Evolutionary conservation across 2,113 vertebrate genomes (phyloP).

Genomic region (Pangasianodon gigas): DNA sequence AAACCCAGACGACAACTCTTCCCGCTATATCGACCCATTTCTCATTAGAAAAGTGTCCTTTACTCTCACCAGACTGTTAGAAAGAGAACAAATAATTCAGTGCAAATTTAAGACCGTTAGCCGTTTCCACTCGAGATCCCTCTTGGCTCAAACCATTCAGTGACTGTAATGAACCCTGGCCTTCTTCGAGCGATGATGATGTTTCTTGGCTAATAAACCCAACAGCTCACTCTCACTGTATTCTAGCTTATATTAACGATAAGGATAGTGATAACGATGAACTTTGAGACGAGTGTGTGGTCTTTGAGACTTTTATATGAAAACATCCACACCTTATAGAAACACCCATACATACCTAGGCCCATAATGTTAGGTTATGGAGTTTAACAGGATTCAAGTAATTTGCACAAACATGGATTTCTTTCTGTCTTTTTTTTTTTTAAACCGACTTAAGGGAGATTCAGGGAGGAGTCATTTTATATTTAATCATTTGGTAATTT

Average conservation of each 20-base stretch:
- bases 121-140: not conserved
- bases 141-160: not conserved
- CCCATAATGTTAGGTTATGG: not conserved
- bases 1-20: conserved; percentile 80
- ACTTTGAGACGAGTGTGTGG: conserved; percentile 9
- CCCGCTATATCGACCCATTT: conserved; percentile 82
- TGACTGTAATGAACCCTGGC: not conserved
- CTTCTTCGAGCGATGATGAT: not conserved
- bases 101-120: not conserved
- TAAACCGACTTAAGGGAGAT: not conserved
- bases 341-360: not conserved
- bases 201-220: not conserved
- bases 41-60: not conserved
- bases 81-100: not conserved
- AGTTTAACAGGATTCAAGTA: not conserved
- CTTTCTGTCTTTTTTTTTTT: not conserved
- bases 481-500: no score
- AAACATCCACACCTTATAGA: not conserved
- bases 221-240: not conserved
- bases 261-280: not conserved
- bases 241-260: not conserved
- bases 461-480: not conserved
- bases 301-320: not conserved
- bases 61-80: not conserved
- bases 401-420: not conserved